Percentiles rank a stretch among this genome's conserved stretches.
These are phyloP conservation scores for Ernsta delagoae DNA, from an alignment of 2,888 invertebrate species.

Conservation along the genomic window DNA sequence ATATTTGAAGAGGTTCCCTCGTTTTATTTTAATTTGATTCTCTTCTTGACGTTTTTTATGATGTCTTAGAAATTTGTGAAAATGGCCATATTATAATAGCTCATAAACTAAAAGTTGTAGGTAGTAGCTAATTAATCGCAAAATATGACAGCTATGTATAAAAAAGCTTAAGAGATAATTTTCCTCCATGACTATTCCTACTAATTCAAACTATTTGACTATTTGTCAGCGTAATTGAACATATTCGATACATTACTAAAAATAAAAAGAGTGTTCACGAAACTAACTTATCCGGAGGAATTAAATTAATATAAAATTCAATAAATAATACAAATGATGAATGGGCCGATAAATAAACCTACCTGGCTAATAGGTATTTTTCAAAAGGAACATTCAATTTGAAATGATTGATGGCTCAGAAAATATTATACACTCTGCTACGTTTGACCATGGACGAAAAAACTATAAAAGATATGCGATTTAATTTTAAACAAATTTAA, in stretches of 20 bases:
- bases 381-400: slow-evolving; percentile 46
- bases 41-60: background rate
- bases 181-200: too few relatives aligned
- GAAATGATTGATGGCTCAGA: slow-evolving; percentile 44
- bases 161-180: too few relatives aligned
- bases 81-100: too few relatives aligned
- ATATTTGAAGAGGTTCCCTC: slow-evolving; percentile 20
- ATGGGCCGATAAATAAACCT: slow-evolving; percentile 37
- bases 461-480: slow-evolving; percentile 4
- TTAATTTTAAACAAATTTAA: too few relatives aligned
- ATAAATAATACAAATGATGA: slow-evolving; percentile 26
- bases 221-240: too few relatives aligned
- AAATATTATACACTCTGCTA: slow-evolving; percentile 15
- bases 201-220: too few relatives aligned
- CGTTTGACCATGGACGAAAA: slow-evolving; percentile 6
- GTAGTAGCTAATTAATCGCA: too few relatives aligned
- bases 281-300: slow-evolving; percentile 15
- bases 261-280: background rate
- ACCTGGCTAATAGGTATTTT: slow-evolving; percentile 32
- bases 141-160: too few relatives aligned
- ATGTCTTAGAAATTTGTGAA: background rate
- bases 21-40: slow-evolving; percentile 3
- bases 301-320: slow-evolving; percentile 18
- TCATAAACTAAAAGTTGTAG: too few relatives aligned
- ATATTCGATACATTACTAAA: too few relatives aligned